phyloP scores from a whole-genome alignment of 2,113 vertebrate species.

The Maccullochella peelii region DNA sequence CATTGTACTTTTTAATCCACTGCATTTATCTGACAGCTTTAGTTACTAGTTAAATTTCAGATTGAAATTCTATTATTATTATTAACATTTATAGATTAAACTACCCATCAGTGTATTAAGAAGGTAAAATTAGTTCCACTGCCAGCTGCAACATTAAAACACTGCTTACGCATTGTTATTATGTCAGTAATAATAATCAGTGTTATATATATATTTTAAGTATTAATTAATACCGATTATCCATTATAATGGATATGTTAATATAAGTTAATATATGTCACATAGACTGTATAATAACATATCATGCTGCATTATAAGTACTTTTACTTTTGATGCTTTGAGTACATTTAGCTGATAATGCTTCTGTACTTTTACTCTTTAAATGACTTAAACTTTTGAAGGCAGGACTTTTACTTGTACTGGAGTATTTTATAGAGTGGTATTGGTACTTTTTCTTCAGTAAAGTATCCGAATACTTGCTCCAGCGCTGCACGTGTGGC shows the following conservation, averaged over 20 bases:
- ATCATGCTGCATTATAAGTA: background rate
- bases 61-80: too few species aligned
- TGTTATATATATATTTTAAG: too few species aligned
- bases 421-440: background rate
- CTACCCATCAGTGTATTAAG: background rate
- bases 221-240: too few species aligned
- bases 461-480: constrained; percentile 3
- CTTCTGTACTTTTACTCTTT: background rate
- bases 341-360: background rate
- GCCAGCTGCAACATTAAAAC: too few species aligned
- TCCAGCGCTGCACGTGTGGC: background rate
- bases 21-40: background rate
- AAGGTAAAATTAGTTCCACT: too few species aligned
- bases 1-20: background rate
- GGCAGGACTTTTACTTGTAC: background rate
- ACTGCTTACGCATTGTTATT: too few species aligned
- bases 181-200: too few species aligned
- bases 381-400: background rate
- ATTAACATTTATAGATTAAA: background rate
- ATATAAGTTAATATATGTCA: background rate
- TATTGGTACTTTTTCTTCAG: background rate
- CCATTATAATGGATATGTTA: too few species aligned
- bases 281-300: background rate
- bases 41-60: background rate
- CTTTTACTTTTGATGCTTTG: background rate